Evolutionary conservation across 2,113 vertebrate genomes (phyloP), one percentile per base, ranked within the genome.

Genomic region (Varanus salvator): DNA sequence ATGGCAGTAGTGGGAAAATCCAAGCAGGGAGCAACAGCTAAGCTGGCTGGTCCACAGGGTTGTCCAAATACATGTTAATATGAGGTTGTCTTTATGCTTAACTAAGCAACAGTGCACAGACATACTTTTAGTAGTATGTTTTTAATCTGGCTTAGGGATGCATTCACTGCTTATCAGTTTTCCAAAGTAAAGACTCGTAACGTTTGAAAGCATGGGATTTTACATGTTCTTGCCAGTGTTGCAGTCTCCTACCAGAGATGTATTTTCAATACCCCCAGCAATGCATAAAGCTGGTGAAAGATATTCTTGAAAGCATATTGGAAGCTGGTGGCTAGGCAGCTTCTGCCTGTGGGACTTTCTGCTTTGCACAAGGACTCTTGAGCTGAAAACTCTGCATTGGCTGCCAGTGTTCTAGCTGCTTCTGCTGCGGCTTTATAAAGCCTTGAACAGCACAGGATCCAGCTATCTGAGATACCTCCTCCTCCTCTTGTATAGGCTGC

Each of bases 81-180:
- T 52, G 77, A 9, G 44, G 23, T 88, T 68, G 80, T 52, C 38
- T 78, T 4, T 54, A 19, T 81, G 21, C 50, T 81, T 80, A 81
- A 71, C 27, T 54, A 71, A 72, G 21, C 29, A 48, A 11, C 27
- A 50, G 21, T 64, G n/a, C n/a, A 64, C 17, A 21, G 54, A 64
- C 38, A 44, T 60, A 87, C 38, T 68, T 57, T 78, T 17, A 31
- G 21, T 38, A 23, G 23, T 25, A 54, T 23, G 44, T 71, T 81
- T 72, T 72, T 81, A 69, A 81, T 81, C 78, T 88, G 77, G 52
- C 38, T 71, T 72, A 34, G 68, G 84, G 44, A 88, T n/a, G 19
- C 48, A 31, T 31, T 87, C 17, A 64, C 38, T 44, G 7, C 71
- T 87, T 64, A 71, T 31, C 23, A 6, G 75, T 81, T 34, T 69